A percentile compares a stretch with the other conserved stretches of the same genome.
These are phyloP conservation scores for Cryptotis parvus DNA, from an alignment of 2,113 vertebrate species.

Conservation along the genomic window DNA sequence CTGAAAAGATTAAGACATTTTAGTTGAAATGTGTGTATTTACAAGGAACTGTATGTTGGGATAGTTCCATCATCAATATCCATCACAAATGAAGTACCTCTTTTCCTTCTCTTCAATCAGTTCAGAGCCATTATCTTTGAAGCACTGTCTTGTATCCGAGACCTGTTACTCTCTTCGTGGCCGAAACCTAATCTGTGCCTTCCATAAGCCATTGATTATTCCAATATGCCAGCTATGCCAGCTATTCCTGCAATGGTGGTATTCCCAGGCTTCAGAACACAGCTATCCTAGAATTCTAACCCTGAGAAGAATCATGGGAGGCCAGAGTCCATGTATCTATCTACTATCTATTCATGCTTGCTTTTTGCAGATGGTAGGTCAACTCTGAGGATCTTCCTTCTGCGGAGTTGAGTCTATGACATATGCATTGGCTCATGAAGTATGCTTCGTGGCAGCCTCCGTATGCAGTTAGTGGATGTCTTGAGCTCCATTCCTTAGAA, in stretches of 20 bases:
- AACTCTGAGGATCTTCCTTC: neutral
- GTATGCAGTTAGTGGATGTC: slow-evolving; percentile 52
- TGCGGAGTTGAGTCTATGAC: neutral
- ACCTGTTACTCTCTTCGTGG: slow-evolving; percentile 44
- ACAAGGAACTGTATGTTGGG: neutral
- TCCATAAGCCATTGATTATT: slow-evolving; percentile 34
- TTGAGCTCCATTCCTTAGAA: neutral
- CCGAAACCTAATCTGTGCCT: slow-evolving; percentile 64
- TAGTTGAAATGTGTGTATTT: slow-evolving; percentile 42
- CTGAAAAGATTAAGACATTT: slow-evolving; percentile 53
- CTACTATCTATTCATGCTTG: neutral
- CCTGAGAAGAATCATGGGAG: slow-evolving; percentile 49
- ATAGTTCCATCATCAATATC: neutral
- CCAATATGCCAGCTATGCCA: slow-evolving; percentile 24
- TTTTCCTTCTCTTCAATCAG: slow-evolving; percentile 33
- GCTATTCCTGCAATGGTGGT: slow-evolving; percentile 66
- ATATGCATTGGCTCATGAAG: neutral
- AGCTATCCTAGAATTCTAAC: slow-evolving; percentile 28
- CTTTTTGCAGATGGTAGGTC: slow-evolving; percentile 59
- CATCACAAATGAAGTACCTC: neutral
- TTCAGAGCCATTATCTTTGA: slow-evolving; percentile 63
- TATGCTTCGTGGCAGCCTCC: neutral
- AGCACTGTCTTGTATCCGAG: slow-evolving; percentile 54
- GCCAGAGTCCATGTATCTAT: neutral
- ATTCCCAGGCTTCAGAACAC: slow-evolving; percentile 33